These are phyloP conservation scores for Agapornis roseicollis DNA, from an alignment of 2,113 vertebrate genomes.

Conservation along the genomic window DNA sequence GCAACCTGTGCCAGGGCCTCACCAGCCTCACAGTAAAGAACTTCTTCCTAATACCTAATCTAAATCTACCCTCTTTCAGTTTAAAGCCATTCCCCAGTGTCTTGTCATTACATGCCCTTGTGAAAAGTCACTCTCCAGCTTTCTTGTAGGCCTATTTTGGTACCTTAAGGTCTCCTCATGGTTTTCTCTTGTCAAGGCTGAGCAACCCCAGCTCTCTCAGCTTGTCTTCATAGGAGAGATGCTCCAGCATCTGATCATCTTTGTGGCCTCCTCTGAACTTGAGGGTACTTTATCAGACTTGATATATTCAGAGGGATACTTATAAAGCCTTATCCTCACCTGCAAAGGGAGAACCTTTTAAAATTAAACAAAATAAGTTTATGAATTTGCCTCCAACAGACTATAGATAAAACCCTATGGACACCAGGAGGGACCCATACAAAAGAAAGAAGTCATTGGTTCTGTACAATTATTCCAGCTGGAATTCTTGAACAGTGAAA, in stretches of 20 bases:
- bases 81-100: not conserved
- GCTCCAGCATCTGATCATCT: not conserved
- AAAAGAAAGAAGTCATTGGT: not conserved
- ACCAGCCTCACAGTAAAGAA: not conserved
- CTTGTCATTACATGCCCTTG: not conserved
- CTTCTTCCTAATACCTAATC: not conserved
- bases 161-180: not conserved
- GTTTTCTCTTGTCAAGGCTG: not conserved
- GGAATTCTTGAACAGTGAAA: constrained; percentile 52
- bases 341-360: not conserved
- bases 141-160: not conserved
- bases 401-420: not conserved
- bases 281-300: not conserved
- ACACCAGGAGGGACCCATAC: not conserved
- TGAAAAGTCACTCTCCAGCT: not conserved
- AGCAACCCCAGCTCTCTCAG: not conserved
- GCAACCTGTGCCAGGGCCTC: not conserved
- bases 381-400: not conserved
- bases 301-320: not conserved
- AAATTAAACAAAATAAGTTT: not conserved
- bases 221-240: not conserved
- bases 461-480: constrained; percentile 25
- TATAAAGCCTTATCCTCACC: not conserved
- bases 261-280: not conserved
- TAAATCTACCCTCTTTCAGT: not conserved